Percentiles rank a stretch among this genome's conserved stretches.
Evolutionary conservation across 2,797 vertebrate species (phyloP).

Genomic region (Atherinosoma microstoma): DNA sequence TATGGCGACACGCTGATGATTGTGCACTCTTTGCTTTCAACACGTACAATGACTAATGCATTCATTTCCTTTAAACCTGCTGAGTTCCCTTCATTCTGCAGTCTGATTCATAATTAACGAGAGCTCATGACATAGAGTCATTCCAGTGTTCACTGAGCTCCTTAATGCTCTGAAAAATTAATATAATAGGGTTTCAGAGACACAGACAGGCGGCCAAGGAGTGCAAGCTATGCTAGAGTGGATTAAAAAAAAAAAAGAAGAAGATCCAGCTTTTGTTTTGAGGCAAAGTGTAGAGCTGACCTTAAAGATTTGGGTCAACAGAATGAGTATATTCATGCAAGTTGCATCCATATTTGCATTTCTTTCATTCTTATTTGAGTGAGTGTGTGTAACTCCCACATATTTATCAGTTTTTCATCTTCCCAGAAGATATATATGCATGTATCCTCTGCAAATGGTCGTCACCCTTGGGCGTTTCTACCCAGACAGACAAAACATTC

Average conservation of each 20-base stretch:
- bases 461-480: slow-evolving; percentile 45
- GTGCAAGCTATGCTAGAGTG: neutral
- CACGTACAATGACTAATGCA: slow-evolving; percentile 12
- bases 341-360: neutral
- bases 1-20: neutral
- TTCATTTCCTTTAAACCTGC: slow-evolving; percentile 25
- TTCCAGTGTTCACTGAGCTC: neutral
- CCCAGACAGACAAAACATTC: slow-evolving; percentile 66
- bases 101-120: slow-evolving; percentile 32
- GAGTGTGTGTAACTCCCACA: slow-evolving; percentile 36
- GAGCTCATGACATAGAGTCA: slow-evolving; percentile 30
- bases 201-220: neutral
- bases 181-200: neutral
- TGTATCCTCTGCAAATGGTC: slow-evolving; percentile 36
- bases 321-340: slow-evolving; percentile 11
- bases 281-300: slow-evolving; percentile 3
- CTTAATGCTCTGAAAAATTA: neutral
- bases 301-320: slow-evolving; percentile 29
- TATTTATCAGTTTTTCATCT: slow-evolving; percentile 52
- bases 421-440: slow-evolving; percentile 23
- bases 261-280: slow-evolving; percentile 12
- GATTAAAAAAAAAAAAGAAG: slow-evolving; percentile 10
- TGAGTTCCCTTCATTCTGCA: slow-evolving; percentile 36
- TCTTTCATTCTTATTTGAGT: slow-evolving; percentile 5
- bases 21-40: neutral